Evolutionary conservation across 2,888 invertebrate genomes (phyloP), one percentile per base, ranked within the genome.

Genomic region (Apamea crenata): DNA sequence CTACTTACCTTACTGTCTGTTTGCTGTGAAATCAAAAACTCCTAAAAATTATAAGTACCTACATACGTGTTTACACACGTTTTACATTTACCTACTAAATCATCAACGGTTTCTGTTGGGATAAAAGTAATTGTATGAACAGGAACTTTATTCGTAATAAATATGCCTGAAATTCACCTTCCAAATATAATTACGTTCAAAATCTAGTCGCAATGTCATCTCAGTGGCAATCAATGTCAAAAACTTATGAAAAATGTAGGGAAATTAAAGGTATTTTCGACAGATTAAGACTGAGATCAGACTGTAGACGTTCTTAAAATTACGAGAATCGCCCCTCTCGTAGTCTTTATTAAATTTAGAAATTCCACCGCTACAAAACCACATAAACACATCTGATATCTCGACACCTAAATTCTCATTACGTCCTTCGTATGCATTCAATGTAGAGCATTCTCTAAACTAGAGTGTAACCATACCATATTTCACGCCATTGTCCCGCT

Each of bases 391-490:
- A 68, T 65, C 63, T 61, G 29, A 16, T 69, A 74, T 50, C 47
- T 76, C 50, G 21, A 66, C 65, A 56, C 29, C 32, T 61, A 69
- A 71, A 80, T 81, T 80, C 71, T 81, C 74, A 82, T 85, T 80
- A 81, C 74, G 21, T 70, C 76, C 29, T 75, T 66, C 74, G 18
- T 59, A 81, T 89, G 91, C 93, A 92, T 94, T 92, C 91, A 92
- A 92, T 92, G 91, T 91, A 91, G 88, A 90, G 88, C 87, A 88
- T 87, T 86, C 78, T 80, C 76, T 71, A 87, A 74, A 75, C 84
- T 86, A 88, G 89, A 91, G 89, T 91, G 90, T 89, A 89, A 90
- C 89, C 87, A 84, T 81, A 77, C 91, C 89, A 92, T 95, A 95
- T 94, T 93, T 95, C 93, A 88, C 81, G 76, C 85, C 81, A 84